phyloP scores from a whole-genome alignment of 53 echinoderm and acorn worm genomes.

The Arbacia lixula region DNA sequence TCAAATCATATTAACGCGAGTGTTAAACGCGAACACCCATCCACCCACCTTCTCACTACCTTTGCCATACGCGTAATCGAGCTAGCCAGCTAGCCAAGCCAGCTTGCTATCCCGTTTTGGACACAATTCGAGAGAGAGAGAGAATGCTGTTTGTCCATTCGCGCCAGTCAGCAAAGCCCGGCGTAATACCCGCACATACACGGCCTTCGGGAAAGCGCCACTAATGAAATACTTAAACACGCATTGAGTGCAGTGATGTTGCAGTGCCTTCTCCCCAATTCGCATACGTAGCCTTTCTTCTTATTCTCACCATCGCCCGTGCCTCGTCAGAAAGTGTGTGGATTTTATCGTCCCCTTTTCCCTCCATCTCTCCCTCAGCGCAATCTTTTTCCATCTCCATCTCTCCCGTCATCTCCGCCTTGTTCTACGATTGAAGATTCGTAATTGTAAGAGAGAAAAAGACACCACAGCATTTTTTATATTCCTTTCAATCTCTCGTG shows the following conservation, averaged over 20 bases:
- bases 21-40: too few relatives aligned
- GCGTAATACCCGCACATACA: not conserved
- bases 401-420: not conserved
- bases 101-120: too few relatives aligned
- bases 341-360: not conserved
- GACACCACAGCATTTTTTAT: too few relatives aligned
- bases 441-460: not conserved
- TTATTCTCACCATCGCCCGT: conserved; percentile 6
- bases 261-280: conserved; percentile 31
- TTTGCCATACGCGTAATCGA: too few relatives aligned
- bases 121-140: too few relatives aligned
- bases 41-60: too few relatives aligned
- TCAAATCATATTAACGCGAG: too few relatives aligned
- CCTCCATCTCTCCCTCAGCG: not conserved
- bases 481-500: too few relatives aligned
- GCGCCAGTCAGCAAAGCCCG: not conserved
- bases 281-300: conserved; percentile 6
- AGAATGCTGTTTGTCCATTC: conserved; percentile 22
- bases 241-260: not conserved
- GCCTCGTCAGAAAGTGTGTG: conserved; percentile 35
- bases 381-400: not conserved
- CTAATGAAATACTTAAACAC: conserved; percentile 51
- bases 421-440: not conserved
- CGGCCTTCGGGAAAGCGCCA: not conserved
- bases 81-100: too few relatives aligned